A percentile compares a stretch with the other conserved stretches of the same genome.
Evolutionary conservation across 2,888 invertebrate genomes (phyloP).

Genomic region (Ctenicera cuprea): DNA sequence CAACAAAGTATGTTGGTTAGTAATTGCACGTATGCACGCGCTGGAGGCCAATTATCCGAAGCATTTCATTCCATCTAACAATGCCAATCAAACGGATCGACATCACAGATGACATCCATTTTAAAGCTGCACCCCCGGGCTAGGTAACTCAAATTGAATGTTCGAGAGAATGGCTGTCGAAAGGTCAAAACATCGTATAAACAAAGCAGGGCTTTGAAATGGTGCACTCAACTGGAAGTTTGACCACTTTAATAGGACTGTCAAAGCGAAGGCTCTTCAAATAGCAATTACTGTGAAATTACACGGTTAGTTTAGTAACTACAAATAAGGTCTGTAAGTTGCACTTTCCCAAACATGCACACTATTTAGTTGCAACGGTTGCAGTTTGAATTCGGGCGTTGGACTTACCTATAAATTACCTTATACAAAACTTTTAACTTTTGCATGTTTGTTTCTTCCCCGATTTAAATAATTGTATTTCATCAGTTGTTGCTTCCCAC

Average conservation of each 20-base stretch:
- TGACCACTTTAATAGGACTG: conserved; percentile 57
- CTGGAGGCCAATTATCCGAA: conserved; percentile 27
- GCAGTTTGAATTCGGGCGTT: not conserved
- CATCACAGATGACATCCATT: conserved; percentile 29
- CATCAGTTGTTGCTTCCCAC: not conserved
- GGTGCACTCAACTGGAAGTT: conserved; percentile 58
- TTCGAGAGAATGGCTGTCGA: conserved; percentile 44
- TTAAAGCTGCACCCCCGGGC: conserved; percentile 35
- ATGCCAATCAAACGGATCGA: conserved; percentile 15
- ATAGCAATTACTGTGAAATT: conserved; percentile 43
- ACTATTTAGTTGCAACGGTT: not conserved
- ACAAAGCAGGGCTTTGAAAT: conserved; percentile 50
- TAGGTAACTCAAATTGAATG: conserved; percentile 48
- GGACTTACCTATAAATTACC: not conserved
- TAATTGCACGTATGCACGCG: not conserved
- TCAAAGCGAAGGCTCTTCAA: conserved; percentile 48
- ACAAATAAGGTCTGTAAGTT: conserved; percentile 32
- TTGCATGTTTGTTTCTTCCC: not conserved
- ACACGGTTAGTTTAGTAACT: conserved; percentile 47
- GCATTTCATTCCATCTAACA: conserved; percentile 35
- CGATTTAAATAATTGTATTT: not conserved
- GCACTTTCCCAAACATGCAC: conserved; percentile 12
- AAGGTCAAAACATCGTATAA: conserved; percentile 56
- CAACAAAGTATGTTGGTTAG: not conserved
- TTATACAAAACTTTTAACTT: not conserved